Percentiles rank a stretch among this genome's conserved stretches.
phyloP scores from a whole-genome alignment of 2,113 vertebrate genomes.

The Aphelocoma coerulescens region DNA sequence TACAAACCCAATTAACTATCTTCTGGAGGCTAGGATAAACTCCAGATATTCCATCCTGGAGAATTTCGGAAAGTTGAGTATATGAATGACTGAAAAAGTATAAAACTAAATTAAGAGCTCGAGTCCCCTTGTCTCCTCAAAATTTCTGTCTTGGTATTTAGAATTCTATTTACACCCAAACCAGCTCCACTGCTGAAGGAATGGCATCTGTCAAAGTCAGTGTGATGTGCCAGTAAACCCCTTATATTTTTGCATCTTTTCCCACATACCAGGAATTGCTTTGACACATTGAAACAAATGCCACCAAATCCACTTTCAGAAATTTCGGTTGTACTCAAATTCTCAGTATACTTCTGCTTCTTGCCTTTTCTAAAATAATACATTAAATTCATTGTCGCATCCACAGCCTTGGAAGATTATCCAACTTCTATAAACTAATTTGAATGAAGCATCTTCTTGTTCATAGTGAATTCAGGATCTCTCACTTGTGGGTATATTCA shows the following conservation, averaged over 20 bases:
- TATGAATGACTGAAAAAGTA: neutral
- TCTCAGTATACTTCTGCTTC: neutral
- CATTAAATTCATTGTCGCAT: neutral
- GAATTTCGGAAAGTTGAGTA: neutral
- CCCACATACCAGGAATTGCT: neutral
- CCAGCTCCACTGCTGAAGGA: neutral
- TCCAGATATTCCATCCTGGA: neutral
- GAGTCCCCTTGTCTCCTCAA: neutral
- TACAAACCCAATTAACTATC: neutral
- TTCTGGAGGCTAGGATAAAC: neutral
- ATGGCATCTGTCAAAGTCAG: conserved; percentile 25
- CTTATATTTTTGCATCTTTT: conserved; percentile 39
- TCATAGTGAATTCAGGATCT: neutral
- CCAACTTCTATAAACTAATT: neutral
- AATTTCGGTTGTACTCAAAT: neutral
- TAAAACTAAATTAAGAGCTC: conserved; percentile 13
- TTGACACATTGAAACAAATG: conserved; percentile 26
- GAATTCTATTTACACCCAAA: conserved; percentile 18
- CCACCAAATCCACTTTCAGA: neutral
- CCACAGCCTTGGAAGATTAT: neutral
- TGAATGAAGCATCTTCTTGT: neutral
- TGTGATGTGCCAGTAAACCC: conserved; percentile 30
- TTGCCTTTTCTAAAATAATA: neutral
- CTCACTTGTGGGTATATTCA: neutral
- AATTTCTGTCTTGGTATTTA: neutral